Conservation (phyloP, 23 tunicate genomes). For the Ciona savignyi region DNA sequence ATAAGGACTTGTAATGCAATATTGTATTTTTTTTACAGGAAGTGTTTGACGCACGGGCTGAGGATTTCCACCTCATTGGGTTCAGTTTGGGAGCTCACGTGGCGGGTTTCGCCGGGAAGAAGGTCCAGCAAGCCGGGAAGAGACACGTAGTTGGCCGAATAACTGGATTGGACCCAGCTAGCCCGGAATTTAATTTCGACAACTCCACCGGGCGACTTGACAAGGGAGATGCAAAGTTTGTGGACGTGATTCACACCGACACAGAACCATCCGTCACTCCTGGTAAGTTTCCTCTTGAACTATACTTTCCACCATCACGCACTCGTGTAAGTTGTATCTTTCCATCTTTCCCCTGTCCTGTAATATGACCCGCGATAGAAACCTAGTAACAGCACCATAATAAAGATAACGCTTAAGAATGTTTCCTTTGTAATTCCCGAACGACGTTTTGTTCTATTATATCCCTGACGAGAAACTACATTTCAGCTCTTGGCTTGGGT, state of each 20-base stretch:
- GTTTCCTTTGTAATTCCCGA: no score
- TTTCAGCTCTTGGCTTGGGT: conserved; percentile 74
- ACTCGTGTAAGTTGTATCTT: no score
- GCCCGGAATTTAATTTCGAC: conserved; percentile 76
- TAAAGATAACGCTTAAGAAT: no score
- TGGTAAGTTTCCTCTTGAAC: no score
- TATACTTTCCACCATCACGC: no score
- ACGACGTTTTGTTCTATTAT: no score
- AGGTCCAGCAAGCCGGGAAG: conserved; percentile 26
- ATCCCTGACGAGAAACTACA: no score
- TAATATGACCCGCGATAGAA: no score
- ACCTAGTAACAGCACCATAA: no score
- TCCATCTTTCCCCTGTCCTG: no score
- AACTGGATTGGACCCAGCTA: conserved; percentile 91
- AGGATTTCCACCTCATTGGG: conserved; percentile 79
- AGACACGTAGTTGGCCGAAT: conserved; percentile 53
- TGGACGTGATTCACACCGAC: conserved; percentile 90
- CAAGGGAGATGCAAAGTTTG: conserved; percentile 70
- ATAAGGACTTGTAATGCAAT: no score
- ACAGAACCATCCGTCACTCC: conserved; percentile 53
- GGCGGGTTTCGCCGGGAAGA: conserved; percentile 92
- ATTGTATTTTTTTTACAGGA: conserved; percentile 29
- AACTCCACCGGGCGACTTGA: conserved; percentile 65
- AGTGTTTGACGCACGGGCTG: conserved; percentile 26
- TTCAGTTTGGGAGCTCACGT: conserved; percentile 98